Conservation (phyloP, 1,140 invertebrate species). For the Anadara kagoshimensis region DNA sequence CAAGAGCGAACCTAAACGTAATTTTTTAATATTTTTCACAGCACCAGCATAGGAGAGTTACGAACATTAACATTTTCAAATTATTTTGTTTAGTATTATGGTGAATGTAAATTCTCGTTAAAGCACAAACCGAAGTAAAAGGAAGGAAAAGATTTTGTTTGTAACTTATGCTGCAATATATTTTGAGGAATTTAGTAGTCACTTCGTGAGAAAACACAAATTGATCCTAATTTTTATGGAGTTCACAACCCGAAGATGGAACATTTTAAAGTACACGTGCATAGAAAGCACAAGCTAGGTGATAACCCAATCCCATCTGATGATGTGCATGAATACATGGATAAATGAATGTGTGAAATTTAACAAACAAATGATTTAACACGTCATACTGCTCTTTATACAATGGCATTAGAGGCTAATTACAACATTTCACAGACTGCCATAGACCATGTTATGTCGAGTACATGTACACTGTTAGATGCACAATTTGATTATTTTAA, state of each 20-base stretch:
- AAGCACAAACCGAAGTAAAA: not conserved
- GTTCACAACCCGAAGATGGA: conserved; percentile 24
- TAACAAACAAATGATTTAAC: conserved; percentile 6
- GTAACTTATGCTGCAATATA: not conserved
- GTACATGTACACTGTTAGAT: conserved; percentile 11
- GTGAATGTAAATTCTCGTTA: not conserved
- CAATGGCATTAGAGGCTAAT: conserved; percentile 11
- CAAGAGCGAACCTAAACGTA: too few relatives aligned
- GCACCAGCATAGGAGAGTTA: too few relatives aligned
- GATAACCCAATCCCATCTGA: not conserved
- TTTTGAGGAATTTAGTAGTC: not conserved
- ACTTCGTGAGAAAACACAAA: not conserved
- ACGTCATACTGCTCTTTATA: conserved; percentile 23
- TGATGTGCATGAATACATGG: not conserved
- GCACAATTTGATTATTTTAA: conserved; percentile 8
- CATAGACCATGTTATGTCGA: conserved; percentile 15
- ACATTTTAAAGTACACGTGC: conserved; percentile 13
- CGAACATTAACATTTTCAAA: not conserved
- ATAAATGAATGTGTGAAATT: conserved; percentile 12
- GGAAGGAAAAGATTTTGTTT: not conserved
- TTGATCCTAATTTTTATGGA: too few relatives aligned
- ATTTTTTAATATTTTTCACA: too few relatives aligned
- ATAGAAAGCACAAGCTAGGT: conserved; percentile 11
- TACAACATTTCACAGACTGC: conserved; percentile 13
- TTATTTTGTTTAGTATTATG: not conserved